A percentile compares a stretch with the other conserved stretches of the same genome.
These are phyloP conservation scores for Terrapene triunguis DNA, from an alignment of 2,113 vertebrate species.

Conservation along the genomic window DNA sequence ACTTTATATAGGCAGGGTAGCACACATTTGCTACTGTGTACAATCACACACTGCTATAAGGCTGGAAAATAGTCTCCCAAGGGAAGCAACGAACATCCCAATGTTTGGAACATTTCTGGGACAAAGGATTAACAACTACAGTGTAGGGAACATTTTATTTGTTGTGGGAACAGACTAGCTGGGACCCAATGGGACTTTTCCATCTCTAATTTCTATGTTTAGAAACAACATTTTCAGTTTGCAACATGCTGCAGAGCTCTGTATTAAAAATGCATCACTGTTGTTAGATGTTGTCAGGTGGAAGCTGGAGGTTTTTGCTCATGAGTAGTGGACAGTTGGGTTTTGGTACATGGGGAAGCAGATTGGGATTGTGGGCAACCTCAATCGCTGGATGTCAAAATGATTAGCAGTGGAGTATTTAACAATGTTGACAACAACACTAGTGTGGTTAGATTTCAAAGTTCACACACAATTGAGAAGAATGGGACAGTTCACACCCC, in stretches of 20 bases:
- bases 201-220: not conserved
- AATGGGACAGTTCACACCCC: rapidly evolving
- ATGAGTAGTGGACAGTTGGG: not conserved
- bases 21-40: not conserved
- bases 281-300: not conserved
- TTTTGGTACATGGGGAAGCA: not conserved
- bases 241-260: not conserved
- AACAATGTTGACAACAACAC: not conserved
- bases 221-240: not conserved
- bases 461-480: not conserved
- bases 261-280: not conserved
- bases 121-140: not conserved
- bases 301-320: not conserved
- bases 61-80: constrained; percentile 31
- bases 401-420: rapidly evolving
- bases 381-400: rapidly evolving
- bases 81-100: constrained; percentile 45
- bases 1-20: not conserved
- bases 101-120: constrained; percentile 43
- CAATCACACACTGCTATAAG: not conserved
- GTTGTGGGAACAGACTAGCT: not conserved
- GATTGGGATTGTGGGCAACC: not conserved
- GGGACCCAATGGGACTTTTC: not conserved
- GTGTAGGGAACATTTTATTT: not conserved
- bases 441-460: not conserved